These are phyloP conservation scores for Ophion costatus DNA, from an alignment of 2,888 invertebrate species.

Conservation along the genomic window DNA sequence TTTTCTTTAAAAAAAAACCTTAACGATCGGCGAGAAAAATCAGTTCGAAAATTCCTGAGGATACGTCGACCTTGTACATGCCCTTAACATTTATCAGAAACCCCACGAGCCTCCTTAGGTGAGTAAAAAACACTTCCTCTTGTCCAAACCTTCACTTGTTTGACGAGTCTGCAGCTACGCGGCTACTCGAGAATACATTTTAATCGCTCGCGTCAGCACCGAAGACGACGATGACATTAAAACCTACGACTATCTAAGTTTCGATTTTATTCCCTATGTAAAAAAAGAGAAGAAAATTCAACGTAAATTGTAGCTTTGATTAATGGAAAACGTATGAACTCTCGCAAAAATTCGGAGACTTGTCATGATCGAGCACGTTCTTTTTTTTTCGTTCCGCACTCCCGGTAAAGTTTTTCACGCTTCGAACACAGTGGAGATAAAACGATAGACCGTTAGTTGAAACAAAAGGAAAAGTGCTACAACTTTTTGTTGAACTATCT, in stretches of 20 bases:
- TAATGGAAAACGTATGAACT: conserved; percentile 9
- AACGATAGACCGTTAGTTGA: background rate
- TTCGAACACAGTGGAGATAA: conserved; percentile 7
- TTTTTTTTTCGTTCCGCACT: background rate
- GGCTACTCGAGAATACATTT: conserved; percentile 10
- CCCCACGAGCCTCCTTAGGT: too few species aligned
- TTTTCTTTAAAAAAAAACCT: too few species aligned
- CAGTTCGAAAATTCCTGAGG: too few species aligned
- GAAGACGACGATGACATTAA: conserved; percentile 54
- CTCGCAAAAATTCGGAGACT: conserved; percentile 1
- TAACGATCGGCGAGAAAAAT: too few species aligned
- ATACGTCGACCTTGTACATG: too few species aligned
- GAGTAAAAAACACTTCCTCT: too few species aligned
- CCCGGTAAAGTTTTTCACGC: background rate
- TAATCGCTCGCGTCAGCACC: conserved; percentile 53
- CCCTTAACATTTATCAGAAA: too few species aligned
- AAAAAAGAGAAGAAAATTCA: conserved; percentile 2
- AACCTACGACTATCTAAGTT: conserved; percentile 11
- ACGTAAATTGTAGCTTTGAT: conserved; percentile 10
- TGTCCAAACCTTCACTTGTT: background rate
- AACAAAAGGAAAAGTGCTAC: background rate
- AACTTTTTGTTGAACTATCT: conserved; percentile 6
- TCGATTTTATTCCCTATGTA: conserved; percentile 3
- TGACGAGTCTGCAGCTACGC: conserved; percentile 9
- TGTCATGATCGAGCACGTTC: conserved; percentile 13